A percentile compares a stretch with the other conserved stretches of the same genome.
phyloP scores from a whole-genome alignment of 2,888 invertebrate genomes.

The Rhyacophila evoluta region DNA sequence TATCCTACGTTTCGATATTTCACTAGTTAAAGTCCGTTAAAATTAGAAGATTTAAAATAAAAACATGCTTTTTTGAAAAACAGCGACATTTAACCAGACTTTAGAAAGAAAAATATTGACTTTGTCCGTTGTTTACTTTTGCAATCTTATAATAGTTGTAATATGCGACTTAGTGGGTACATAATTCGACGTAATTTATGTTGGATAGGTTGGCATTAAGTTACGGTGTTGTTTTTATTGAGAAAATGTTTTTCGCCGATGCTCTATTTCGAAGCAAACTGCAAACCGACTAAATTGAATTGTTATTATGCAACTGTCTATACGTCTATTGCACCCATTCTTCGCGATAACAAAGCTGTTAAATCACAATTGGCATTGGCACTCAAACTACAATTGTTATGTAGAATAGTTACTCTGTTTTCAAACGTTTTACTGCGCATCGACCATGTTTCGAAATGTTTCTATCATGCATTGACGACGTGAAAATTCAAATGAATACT shows the following conservation, averaged over 20 bases:
- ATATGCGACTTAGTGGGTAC: too few relatives aligned
- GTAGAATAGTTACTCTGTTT: not conserved
- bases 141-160: not conserved
- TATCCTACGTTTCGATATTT: too few relatives aligned
- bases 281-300: not conserved
- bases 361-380: constrained; percentile 6
- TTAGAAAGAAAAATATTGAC: too few relatives aligned
- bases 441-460: too few relatives aligned
- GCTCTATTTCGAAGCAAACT: not conserved
- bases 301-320: not conserved
- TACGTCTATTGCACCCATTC: not conserved
- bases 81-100: too few relatives aligned
- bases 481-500: too few relatives aligned
- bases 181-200: not conserved
- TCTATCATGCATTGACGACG: too few relatives aligned
- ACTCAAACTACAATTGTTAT: not conserved
- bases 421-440: not conserved
- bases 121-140: too few relatives aligned
- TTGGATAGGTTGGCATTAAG: not conserved
- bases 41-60: too few relatives aligned
- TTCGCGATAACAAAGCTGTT: not conserved
- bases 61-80: too few relatives aligned
- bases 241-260: not conserved
- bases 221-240: not conserved
- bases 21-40: too few relatives aligned